These are phyloP conservation scores for Silurus glanis DNA, from an alignment of 2,113 vertebrate genomes.

Conservation along the genomic window DNA sequence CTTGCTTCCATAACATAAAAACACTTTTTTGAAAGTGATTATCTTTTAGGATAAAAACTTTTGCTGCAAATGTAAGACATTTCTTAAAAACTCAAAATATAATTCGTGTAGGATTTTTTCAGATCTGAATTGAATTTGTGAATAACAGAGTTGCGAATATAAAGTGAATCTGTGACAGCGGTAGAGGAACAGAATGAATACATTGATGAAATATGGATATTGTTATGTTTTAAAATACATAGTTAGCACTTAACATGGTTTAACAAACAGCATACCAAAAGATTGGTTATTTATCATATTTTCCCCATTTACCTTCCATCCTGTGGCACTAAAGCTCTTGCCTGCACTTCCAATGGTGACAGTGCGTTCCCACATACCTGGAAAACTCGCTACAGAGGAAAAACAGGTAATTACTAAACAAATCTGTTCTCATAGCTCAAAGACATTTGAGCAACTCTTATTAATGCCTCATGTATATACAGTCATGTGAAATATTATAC, in stretches of 20 bases:
- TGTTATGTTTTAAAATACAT: not conserved
- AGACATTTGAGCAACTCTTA: not conserved
- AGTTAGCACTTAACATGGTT: not conserved
- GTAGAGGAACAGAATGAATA: too few species aligned
- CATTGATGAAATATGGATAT: not conserved
- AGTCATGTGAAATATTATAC: too few species aligned
- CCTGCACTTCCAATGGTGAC: constrained; percentile 86
- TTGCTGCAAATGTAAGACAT: too few species aligned
- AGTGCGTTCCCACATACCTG: constrained; percentile 93
- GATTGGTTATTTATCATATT: not conserved
- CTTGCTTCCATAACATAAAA: too few species aligned
- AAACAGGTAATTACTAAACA: not conserved
- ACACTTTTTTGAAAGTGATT: too few species aligned
- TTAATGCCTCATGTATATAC: not conserved
- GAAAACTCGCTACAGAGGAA: constrained; percentile 80
- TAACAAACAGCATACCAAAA: not conserved
- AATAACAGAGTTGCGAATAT: too few species aligned
- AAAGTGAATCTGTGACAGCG: too few species aligned
- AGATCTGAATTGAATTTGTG: too few species aligned
- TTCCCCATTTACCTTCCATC: constrained; percentile 84
- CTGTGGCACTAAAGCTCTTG: constrained; percentile 90
- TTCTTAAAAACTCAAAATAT: too few species aligned
- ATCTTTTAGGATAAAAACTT: too few species aligned
- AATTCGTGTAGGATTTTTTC: too few species aligned
- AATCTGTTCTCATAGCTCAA: not conserved